A percentile compares a stretch with the other conserved stretches of the same genome.
These are phyloP conservation scores for Mycalesis mineus DNA, from an alignment of 2,888 invertebrate genomes.

Conservation along the genomic window DNA sequence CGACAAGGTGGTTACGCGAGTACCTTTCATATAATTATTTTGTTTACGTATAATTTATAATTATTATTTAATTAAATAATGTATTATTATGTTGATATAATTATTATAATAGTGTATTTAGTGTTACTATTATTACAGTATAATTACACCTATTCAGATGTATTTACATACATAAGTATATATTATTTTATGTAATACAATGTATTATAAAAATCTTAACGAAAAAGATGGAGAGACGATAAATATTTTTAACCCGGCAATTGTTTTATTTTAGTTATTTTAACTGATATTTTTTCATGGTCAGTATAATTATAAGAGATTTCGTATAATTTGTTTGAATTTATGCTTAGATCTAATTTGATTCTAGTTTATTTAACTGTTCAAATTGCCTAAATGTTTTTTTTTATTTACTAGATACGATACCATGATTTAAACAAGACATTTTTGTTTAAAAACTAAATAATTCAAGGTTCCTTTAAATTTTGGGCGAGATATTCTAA, in stretches of 20 bases:
- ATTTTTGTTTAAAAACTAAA: too few relatives aligned
- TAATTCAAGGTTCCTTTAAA: too few relatives aligned
- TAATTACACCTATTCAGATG: conserved; percentile 17
- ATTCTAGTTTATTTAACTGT: too few relatives aligned
- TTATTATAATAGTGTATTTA: conserved; percentile 11
- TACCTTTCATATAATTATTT: conserved; percentile 54
- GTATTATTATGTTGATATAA: conserved; percentile 16
- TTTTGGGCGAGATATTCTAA: too few relatives aligned
- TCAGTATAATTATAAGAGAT: conserved; percentile 16
- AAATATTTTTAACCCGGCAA: conserved; percentile 26
- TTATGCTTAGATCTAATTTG: too few relatives aligned
- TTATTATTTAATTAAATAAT: conserved; percentile 23
- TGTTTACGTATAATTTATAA: conserved; percentile 26
- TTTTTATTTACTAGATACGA: too few relatives aligned
- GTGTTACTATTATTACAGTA: conserved; percentile 14
- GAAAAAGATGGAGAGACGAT: conserved; percentile 14
- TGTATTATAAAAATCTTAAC: conserved; percentile 15
- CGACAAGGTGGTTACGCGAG: conserved; percentile 72
- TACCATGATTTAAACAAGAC: too few relatives aligned
- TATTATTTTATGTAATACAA: conserved; percentile 14
- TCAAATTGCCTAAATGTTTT: too few relatives aligned
- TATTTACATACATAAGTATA: conserved; percentile 10
- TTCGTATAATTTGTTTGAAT: conserved; percentile 12
- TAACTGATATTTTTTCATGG: not conserved
- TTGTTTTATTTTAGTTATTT: conserved; percentile 26